phyloP scores from a whole-genome alignment of 2,797 vertebrate genomes.

The Ateles fusciceps region DNA sequence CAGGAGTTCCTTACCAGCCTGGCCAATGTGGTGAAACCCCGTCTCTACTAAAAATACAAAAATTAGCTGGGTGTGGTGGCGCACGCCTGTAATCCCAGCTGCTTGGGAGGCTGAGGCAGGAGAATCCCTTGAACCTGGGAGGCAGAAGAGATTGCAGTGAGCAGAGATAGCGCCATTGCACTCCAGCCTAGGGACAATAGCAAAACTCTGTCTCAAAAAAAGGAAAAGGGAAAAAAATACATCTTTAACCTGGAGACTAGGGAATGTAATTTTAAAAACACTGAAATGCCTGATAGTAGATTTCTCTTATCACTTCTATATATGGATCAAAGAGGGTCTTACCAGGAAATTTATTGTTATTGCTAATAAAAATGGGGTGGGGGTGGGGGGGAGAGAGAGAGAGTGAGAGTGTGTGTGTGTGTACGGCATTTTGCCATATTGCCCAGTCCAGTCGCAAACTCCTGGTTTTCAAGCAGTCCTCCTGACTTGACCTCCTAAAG shows the following conservation, averaged over 20 bases:
- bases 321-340: neutral
- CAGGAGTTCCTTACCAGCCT: too few species aligned
- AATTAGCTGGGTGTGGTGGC: too few species aligned
- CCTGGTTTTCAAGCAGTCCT: neutral
- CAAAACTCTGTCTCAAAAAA: neutral
- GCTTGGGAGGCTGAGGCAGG: neutral
- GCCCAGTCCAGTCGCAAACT: neutral
- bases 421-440: neutral
- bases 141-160: neutral
- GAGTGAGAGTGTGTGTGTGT: neutral
- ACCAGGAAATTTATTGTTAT: neutral
- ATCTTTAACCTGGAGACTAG: neutral
- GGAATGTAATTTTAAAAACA: neutral
- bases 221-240: neutral
- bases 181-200: neutral
- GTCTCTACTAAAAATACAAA: too few species aligned
- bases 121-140: neutral
- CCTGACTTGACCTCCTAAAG: neutral
- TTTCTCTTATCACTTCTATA: neutral
- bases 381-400: rapidly evolving
- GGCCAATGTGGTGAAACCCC: too few species aligned
- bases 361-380: neutral
- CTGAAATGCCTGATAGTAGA: too few species aligned
- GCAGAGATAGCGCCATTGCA: neutral
- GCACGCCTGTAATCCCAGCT: too few species aligned